Evolutionary conservation across 2,113 vertebrate genomes (phyloP).

Genomic region (Sylvicapra grimmia): DNA sequence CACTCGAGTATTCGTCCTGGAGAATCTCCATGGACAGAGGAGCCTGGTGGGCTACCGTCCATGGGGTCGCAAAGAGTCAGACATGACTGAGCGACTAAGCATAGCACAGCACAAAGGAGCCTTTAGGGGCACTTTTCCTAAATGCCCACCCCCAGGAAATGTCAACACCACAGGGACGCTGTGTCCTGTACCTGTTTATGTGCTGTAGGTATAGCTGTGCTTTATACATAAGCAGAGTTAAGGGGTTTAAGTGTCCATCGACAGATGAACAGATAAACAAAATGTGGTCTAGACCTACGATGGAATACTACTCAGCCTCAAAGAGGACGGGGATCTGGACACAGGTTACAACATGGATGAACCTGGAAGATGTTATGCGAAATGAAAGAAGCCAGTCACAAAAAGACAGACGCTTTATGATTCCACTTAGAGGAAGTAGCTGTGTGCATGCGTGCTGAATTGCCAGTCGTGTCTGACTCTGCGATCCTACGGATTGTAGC

Average conservation of each 20-base stretch:
- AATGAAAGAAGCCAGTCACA: not conserved
- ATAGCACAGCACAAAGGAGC: not conserved
- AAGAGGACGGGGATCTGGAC: not conserved
- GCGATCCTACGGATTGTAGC: accelerated
- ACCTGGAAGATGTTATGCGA: not conserved
- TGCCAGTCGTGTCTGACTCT: not conserved
- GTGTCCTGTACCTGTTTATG: accelerated
- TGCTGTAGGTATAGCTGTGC: not conserved
- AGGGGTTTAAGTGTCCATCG: not conserved
- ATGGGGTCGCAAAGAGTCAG: not conserved
- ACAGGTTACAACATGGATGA: accelerated
- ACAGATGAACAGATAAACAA: not conserved
- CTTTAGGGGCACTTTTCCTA: not conserved
- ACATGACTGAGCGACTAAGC: not conserved
- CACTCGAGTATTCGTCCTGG: not conserved
- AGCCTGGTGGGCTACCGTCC: not conserved
- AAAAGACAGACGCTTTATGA: accelerated
- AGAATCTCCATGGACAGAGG: not conserved
- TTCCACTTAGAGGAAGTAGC: accelerated
- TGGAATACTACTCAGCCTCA: not conserved
- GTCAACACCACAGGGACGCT: not conserved
- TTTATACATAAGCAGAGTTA: not conserved
- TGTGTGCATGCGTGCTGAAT: accelerated
- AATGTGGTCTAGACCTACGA: accelerated
- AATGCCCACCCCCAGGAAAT: not conserved